These are phyloP conservation scores for Chromobotia macracanthus DNA, from an alignment of 2,797 vertebrate genomes.

Conservation along the genomic window DNA sequence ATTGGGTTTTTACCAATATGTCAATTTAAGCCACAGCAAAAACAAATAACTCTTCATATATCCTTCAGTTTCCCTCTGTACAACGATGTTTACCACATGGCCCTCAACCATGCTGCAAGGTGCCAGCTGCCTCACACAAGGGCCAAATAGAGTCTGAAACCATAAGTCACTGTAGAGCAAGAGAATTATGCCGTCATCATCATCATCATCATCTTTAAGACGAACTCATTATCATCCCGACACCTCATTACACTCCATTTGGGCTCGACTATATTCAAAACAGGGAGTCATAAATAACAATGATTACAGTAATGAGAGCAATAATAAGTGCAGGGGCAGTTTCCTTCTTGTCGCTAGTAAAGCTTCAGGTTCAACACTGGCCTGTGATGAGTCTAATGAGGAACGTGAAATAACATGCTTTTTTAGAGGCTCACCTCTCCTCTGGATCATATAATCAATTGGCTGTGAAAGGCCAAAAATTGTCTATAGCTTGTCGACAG, in stretches of 20 bases:
- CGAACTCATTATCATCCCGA: slow-evolving; percentile 50
- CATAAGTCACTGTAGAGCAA: slow-evolving; percentile 1
- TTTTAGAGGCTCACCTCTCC: slow-evolving; percentile 40
- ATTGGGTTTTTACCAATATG: too few species aligned
- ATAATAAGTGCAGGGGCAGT: slow-evolving; percentile 51
- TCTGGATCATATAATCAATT: slow-evolving; percentile 65
- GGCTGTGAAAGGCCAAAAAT: slow-evolving; percentile 76
- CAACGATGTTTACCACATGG: slow-evolving; percentile 37
- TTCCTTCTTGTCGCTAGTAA: slow-evolving; percentile 52
- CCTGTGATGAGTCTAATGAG: slow-evolving; percentile 44
- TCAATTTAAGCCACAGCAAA: slow-evolving; percentile 1
- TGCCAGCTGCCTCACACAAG: slow-evolving; percentile 40
- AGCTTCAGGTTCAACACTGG: slow-evolving; percentile 48
- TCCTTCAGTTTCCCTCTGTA: not conserved
- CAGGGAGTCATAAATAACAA: slow-evolving; percentile 29
- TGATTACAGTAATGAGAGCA: slow-evolving; percentile 39
- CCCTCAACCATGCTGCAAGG: slow-evolving; percentile 8
- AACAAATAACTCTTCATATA: slow-evolving; percentile 23
- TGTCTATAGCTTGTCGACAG: slow-evolving; percentile 67
- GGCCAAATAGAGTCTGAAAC: slow-evolving; percentile 36
- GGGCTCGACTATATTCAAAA: slow-evolving; percentile 1
- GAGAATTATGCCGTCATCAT: slow-evolving; percentile 37
- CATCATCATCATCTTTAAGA: slow-evolving; percentile 39
- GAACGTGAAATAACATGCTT: slow-evolving; percentile 37
- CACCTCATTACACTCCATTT: slow-evolving; percentile 54